Evolutionary conservation across 2,113 vertebrate genomes (phyloP).

Genomic region (Hippocampus zosterae): DNA sequence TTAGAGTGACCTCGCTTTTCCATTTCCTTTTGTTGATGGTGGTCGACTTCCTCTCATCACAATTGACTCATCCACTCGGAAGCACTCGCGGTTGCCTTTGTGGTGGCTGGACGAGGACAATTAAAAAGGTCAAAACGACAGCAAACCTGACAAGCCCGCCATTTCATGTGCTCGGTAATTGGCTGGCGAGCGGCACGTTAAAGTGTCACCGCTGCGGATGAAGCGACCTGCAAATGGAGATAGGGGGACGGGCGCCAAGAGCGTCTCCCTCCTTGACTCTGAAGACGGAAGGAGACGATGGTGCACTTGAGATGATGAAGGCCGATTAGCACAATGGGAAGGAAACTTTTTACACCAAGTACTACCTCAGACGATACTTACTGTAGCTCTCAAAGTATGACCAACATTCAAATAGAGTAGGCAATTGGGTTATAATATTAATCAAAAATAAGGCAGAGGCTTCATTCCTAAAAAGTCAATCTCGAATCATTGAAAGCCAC

Average conservation of each 20-base stretch:
- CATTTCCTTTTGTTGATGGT: slow-evolving; percentile 32
- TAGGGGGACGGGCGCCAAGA: slow-evolving; percentile 20
- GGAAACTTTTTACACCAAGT: not conserved
- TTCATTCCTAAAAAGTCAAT: too few relatives aligned
- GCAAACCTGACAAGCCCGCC: slow-evolving; percentile 26
- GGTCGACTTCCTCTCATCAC: slow-evolving; percentile 34
- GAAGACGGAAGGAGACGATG: slow-evolving; percentile 36
- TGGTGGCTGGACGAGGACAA: slow-evolving; percentile 39
- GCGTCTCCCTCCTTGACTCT: slow-evolving; percentile 53
- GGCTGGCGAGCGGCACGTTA: slow-evolving; percentile 28
- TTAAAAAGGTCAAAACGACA: slow-evolving; percentile 55
- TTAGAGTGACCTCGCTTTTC: slow-evolving; percentile 40
- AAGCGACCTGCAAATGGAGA: slow-evolving; percentile 43
- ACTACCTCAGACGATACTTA: not conserved
- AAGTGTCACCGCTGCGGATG: slow-evolving; percentile 37
- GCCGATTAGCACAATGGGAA: slow-evolving; percentile 49
- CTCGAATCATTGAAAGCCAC: too few relatives aligned
- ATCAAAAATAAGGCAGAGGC: too few relatives aligned
- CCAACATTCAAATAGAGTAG: too few relatives aligned
- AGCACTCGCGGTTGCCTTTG: slow-evolving; percentile 37
- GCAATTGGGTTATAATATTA: too few relatives aligned
- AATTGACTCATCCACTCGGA: slow-evolving; percentile 19
- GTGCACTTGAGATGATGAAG: slow-evolving; percentile 44
- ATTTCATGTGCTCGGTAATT: slow-evolving; percentile 55
- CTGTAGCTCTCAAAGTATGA: not conserved